These are phyloP conservation scores for Casuarius casuarius DNA, from an alignment of 2,113 vertebrate genomes.

Conservation along the genomic window DNA sequence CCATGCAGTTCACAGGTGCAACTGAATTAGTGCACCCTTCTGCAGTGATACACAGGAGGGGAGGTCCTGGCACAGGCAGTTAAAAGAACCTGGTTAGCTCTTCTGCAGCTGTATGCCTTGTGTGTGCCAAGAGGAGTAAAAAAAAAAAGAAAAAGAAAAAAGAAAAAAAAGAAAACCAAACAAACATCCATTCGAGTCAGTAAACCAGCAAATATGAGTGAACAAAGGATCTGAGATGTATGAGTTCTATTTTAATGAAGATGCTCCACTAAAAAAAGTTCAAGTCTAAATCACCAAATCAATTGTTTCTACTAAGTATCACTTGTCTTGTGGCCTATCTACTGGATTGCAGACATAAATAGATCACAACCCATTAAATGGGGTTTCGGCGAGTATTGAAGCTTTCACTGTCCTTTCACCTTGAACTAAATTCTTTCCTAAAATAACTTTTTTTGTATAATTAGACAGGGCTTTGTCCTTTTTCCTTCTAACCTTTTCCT, in stretches of 20 bases:
- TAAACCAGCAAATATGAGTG: background rate
- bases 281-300: background rate
- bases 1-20: background rate
- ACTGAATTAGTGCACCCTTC: background rate
- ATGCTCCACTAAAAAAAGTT: background rate
- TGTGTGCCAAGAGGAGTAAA: background rate
- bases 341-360: background rate
- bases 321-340: background rate
- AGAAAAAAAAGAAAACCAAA: background rate
- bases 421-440: background rate
- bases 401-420: background rate
- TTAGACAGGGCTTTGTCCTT: background rate
- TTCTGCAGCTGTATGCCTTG: background rate
- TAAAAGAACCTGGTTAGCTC: background rate
- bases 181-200: background rate
- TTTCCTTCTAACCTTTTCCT: background rate
- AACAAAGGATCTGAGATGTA: background rate
- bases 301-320: background rate
- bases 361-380: background rate
- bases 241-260: background rate
- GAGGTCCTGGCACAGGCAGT: background rate
- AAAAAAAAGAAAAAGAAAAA: background rate
- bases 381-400: background rate
- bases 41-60: background rate
- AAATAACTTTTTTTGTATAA: background rate